These are phyloP conservation scores for Thereva unica DNA, from an alignment of 2,888 invertebrate species.

Conservation along the genomic window DNA sequence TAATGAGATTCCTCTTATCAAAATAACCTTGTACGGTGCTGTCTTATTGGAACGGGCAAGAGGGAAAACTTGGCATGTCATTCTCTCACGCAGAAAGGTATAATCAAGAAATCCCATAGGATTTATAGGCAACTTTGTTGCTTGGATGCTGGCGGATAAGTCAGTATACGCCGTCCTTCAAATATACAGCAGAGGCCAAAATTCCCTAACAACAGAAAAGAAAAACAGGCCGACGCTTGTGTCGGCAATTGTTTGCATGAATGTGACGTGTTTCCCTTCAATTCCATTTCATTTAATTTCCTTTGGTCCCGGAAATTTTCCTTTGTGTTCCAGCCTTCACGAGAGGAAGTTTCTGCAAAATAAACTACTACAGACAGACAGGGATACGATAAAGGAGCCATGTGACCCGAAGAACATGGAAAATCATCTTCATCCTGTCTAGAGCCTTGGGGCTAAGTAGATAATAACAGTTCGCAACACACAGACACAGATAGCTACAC, in stretches of 20 bases:
- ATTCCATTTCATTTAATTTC: constrained; percentile 32
- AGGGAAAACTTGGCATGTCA: neutral
- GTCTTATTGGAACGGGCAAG: constrained; percentile 24
- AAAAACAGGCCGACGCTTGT: constrained; percentile 5
- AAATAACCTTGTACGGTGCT: constrained; percentile 35
- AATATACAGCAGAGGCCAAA: neutral
- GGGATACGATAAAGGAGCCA: constrained; percentile 8
- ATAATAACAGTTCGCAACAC: constrained; percentile 29
- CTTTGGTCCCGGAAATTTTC: constrained; percentile 5
- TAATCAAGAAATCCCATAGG: constrained; percentile 27
- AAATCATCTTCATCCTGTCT: constrained; percentile 24
- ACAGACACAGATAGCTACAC: constrained; percentile 1
- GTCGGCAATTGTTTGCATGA: constrained; percentile 32
- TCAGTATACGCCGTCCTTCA: neutral
- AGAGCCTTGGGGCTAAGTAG: constrained; percentile 32
- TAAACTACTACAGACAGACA: neutral
- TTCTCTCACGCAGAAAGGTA: constrained; percentile 18
- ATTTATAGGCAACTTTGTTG: constrained; percentile 24
- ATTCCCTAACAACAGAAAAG: no score
- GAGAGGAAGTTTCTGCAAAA: constrained; percentile 18
- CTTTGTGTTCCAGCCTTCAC: neutral
- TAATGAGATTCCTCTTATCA: constrained; percentile 41
- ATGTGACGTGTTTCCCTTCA: constrained; percentile 28
- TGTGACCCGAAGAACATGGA: constrained; percentile 16
- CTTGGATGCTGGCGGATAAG: constrained; percentile 4